Conservation (phyloP, 2,797 vertebrate species). For the Telmatherina bonti region DNA sequence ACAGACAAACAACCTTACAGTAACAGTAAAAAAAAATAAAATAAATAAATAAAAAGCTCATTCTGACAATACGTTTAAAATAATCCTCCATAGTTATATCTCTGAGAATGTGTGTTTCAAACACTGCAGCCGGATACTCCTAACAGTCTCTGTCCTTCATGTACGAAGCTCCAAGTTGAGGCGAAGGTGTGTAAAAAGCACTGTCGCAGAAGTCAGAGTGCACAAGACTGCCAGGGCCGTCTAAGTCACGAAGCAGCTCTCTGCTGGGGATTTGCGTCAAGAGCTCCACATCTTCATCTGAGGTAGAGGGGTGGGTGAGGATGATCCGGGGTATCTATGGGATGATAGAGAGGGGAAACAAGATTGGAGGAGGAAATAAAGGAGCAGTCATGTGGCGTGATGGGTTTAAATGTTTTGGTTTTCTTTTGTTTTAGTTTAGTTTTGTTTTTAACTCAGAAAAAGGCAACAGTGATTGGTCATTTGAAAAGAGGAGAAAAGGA, state of each 20-base stretch:
- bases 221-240: constrained; percentile 47
- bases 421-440: not conserved
- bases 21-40: constrained; percentile 33
- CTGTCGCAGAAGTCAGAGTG: constrained; percentile 75
- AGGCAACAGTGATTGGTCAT: not conserved
- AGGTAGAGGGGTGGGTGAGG: constrained; percentile 89
- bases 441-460: not conserved
- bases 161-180: not conserved
- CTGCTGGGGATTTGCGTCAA: constrained; percentile 77
- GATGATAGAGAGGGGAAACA: constrained; percentile 41
- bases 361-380: constrained; percentile 6
- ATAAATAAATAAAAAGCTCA: constrained; percentile 5
- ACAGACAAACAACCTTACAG: constrained; percentile 29
- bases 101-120: constrained; percentile 3
- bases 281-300: constrained; percentile 87
- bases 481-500: not conserved
- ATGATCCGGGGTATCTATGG: constrained; percentile 88
- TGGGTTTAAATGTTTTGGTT: not conserved
- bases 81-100: constrained; percentile 12
- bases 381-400: not conserved
- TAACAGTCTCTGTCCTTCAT: constrained; percentile 17
- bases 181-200: constrained; percentile 80
- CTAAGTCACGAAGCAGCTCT: constrained; percentile 63
- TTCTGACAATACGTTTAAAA: constrained; percentile 21
- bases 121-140: not conserved